phyloP scores from a whole-genome alignment of 1,140 invertebrate species.

The Drosophila nigrodunni region DNA sequence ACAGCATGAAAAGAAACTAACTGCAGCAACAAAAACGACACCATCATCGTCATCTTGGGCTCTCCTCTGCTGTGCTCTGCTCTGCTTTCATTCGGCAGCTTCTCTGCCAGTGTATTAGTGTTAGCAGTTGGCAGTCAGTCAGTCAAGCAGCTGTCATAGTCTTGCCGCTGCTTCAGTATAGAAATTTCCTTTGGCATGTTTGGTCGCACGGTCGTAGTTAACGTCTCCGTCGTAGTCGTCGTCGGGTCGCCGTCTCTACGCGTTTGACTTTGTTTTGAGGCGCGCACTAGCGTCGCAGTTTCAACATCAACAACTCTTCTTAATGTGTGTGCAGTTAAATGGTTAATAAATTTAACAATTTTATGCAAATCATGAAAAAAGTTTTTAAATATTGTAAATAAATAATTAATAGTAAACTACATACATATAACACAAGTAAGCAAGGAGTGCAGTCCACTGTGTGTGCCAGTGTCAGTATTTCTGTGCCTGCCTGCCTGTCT shows the following conservation, averaged over 20 bases:
- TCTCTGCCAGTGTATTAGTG: slow-evolving; percentile 42
- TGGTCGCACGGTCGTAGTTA: slow-evolving; percentile 57
- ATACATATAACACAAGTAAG: slow-evolving; percentile 41
- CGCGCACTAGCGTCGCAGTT: slow-evolving; percentile 29
- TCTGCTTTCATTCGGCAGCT: slow-evolving; percentile 58
- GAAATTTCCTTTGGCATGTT: slow-evolving; percentile 76
- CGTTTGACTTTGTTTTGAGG: slow-evolving; percentile 41
- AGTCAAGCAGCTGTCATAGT: slow-evolving; percentile 69
- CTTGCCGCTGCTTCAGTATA: slow-evolving; percentile 62
- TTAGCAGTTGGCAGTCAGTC: slow-evolving; percentile 44
- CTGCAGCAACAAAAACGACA: slow-evolving; percentile 49
- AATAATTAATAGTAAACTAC: slow-evolving; percentile 20
- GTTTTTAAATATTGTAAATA: slow-evolving; percentile 16
- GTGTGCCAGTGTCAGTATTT: background rate
- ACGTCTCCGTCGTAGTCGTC: slow-evolving; percentile 37
- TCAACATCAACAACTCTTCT: slow-evolving; percentile 18
- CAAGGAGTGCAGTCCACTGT: slow-evolving; percentile 33
- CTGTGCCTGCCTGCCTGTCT: background rate
- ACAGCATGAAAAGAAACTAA: slow-evolving; percentile 46
- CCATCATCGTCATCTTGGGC: slow-evolving; percentile 65
- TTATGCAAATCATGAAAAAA: background rate
- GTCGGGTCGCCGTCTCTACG: slow-evolving; percentile 44
- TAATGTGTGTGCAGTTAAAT: slow-evolving; percentile 12
- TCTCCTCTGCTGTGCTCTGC: slow-evolving; percentile 45
- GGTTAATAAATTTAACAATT: slow-evolving; percentile 25